Base-by-base conservation (phyloP, 2,888 invertebrate species). In the Augochlorella aurata region DNA sequence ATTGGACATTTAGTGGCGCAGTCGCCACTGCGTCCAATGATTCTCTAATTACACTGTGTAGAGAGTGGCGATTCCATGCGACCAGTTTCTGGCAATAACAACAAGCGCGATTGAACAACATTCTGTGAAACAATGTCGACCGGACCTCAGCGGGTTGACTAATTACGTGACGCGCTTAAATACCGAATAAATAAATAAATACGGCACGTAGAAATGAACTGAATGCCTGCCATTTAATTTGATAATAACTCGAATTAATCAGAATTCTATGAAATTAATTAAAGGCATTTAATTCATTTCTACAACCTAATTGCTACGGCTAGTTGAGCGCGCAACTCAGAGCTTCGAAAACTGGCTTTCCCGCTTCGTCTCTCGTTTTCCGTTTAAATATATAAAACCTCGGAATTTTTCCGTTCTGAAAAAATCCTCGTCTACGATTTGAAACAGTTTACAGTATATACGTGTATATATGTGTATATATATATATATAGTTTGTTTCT, bases 91-190 rank as follows among this genome's bases (percentile, higher is more conserved):
- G 38, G 82, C 50, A 29, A 76, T 72, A 82, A 82, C 74, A 72
- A 77, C 76, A 50, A 49, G 65, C 65, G 21, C 70, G 54, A 81
- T 69, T 29, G 69, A 81, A 81, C 67, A 81, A 71, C 74, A 38
- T 75, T 70, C 75, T 82, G 54, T 74, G 10, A 47, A 24, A 65
- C 63, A 66, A 80, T 65, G 44, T 21, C 65, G 21, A 21, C 8
- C 10, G 21, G n/a, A 45, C 77, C 72, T 49, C 49, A 54, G 77
- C 65, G 69, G 77, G 72, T 65, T 69, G 67, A 82, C 61, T 49
- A 58, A 47, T n/a, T 58, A 67, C 29, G 38, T 29, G 47, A 38
- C 47, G 24, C 29, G 38, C 49, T 45, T 49, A 54, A 58, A n/a
- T 45, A 66, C 12, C 58, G 58, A 14, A 14, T 16, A 14, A 58